Base-by-base conservation (phyloP, 1,140 invertebrate genomes). In the Homalodisca vitripennis region DNA sequence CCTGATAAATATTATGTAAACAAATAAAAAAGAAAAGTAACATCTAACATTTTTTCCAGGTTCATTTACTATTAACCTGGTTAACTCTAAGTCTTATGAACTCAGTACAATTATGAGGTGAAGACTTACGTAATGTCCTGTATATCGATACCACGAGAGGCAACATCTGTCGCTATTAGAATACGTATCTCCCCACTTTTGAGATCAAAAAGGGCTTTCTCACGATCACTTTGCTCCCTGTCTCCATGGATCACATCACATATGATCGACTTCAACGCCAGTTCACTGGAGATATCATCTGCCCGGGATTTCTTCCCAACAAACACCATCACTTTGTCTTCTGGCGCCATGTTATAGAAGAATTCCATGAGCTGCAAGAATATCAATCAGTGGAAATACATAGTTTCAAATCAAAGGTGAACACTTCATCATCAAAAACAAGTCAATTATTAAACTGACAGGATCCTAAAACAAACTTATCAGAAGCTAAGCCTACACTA, bases 111-210 rank as follows among this genome's bases (percentile, higher is more conserved):
- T n/a, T n/a, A n/a, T n/a, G n/a, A n/a, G n/a, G n/a, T n/a, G 34
- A 70, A 78, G 70, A 76, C 79, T 68, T 41, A 68, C 63, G 69
- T 70, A 22, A 66, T 55, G 34, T 70, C 64, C 48, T 46, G 62
- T 92, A 79, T 86, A 95, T 93, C 93, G 84, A 96, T 85, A 71
- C 94, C 94, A 77, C 94, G 84, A 67, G 94, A 93, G 70, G 94
- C 94, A 67, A 98, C 98, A 71, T 98, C 97, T 6, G 98, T 99
- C 34, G 98, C 98, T 27, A 99, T 96, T 27, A 99, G 85, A 77
- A 99, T 97, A 14, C 97, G 91, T 1, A 91, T 93, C 92, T 32
- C 84, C 84, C 93, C 93, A 69, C 81, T 83, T 75, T 89, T 89
- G 68, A 98, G 88, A 73, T 95, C 93, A 32, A 87, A 85, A 10